Evolutionary conservation across 1,140 invertebrate species (phyloP).

Genomic region (Vanessa atalanta): DNA sequence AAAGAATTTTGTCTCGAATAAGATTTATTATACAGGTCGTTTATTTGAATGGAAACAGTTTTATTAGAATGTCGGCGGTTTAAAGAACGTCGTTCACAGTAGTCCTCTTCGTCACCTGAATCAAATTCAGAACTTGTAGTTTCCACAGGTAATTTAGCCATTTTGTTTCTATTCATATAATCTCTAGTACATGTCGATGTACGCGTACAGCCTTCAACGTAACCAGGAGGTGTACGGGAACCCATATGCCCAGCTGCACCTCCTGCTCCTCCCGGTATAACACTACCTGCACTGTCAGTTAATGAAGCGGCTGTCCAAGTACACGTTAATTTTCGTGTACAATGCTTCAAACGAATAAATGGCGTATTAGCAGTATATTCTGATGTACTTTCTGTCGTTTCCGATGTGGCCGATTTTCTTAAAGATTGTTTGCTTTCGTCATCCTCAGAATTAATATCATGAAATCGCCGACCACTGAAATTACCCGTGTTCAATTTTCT

Average conservation of each 20-base stretch:
- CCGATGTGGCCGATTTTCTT: slow-evolving; percentile 21
- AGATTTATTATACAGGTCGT: not conserved
- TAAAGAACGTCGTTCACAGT: slow-evolving; percentile 70
- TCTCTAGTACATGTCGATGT: slow-evolving; percentile 71
- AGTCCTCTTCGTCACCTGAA: slow-evolving; percentile 58
- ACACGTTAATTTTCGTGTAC: slow-evolving; percentile 70
- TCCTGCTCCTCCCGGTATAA: slow-evolving; percentile 32
- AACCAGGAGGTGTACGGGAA: slow-evolving; percentile 64
- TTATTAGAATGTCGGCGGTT: slow-evolving; percentile 51
- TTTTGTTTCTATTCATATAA: slow-evolving; percentile 65
- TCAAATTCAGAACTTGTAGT: slow-evolving; percentile 32
- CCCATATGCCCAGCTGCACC: slow-evolving; percentile 39
- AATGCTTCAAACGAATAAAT: slow-evolving; percentile 60
- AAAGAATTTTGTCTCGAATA: not conserved
- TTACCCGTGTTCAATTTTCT: slow-evolving; percentile 52
- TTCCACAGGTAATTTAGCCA: slow-evolving; percentile 41
- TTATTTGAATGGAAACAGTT: not conserved
- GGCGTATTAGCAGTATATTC: slow-evolving; percentile 61
- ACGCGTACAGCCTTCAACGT: slow-evolving; percentile 69
- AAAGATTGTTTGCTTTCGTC: slow-evolving; percentile 12
- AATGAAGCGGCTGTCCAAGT: slow-evolving; percentile 64
- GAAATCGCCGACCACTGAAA: slow-evolving; percentile 42
- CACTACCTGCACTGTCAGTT: slow-evolving; percentile 47
- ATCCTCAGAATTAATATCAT: slow-evolving; percentile 26
- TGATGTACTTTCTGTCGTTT: slow-evolving; percentile 23